Evolutionary conservation across 2,797 vertebrate genomes (phyloP).

Genomic region (Eulemur albifrons): DNA sequence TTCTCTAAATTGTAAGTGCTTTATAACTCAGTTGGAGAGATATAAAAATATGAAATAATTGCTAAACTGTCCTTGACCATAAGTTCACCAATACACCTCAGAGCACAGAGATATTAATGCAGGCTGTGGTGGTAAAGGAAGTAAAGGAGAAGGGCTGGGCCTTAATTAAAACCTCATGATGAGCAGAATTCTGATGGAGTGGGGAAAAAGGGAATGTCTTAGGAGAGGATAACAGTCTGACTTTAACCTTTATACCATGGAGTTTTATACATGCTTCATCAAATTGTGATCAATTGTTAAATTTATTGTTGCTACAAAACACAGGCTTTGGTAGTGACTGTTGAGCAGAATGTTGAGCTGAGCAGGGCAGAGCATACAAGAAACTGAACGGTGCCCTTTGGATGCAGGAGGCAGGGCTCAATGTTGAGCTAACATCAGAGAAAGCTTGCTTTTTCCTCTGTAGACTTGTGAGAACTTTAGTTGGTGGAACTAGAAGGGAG

Average conservation of each 20-base stretch:
- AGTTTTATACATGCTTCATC: not conserved
- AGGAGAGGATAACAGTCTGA: not conserved
- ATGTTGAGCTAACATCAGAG: not conserved
- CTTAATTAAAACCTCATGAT: not conserved
- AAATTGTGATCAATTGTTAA: not conserved
- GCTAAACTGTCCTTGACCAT: not conserved
- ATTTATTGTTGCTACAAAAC: not conserved
- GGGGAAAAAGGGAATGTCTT: not conserved
- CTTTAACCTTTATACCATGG: not conserved
- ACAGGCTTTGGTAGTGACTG: not conserved
- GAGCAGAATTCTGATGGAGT: not conserved
- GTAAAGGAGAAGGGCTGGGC: not conserved
- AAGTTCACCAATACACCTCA: not conserved
- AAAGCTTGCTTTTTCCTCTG: not conserved
- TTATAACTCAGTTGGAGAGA: not conserved
- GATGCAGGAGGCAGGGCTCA: not conserved
- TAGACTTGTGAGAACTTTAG: not conserved
- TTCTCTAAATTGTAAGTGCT: not conserved
- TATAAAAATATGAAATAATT: not conserved
- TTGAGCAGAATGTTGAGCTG: not conserved
- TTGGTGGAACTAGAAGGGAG: not conserved
- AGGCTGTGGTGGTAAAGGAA: not conserved
- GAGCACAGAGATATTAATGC: not conserved
- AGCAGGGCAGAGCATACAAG: not conserved
- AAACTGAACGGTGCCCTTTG: not conserved